Percentiles rank a stretch among this genome's conserved stretches.
Evolutionary conservation across 2,113 vertebrate species (phyloP).

Genomic region (Coptodon bakossiorum): DNA sequence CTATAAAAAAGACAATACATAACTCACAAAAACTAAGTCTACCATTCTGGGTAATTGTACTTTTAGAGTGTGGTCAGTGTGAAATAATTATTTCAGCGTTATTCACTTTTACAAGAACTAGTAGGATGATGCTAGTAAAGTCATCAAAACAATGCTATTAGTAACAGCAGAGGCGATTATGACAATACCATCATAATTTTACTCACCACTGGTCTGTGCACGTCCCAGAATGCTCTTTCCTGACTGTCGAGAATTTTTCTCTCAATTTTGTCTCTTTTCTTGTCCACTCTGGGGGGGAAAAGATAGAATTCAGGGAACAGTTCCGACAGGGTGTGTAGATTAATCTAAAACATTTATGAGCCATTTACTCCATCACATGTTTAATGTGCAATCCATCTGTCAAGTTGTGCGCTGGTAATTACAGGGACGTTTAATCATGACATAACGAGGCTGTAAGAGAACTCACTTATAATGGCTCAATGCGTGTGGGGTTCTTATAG

Average conservation of each 20-base stretch:
- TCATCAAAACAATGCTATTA: neutral
- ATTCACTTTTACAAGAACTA: neutral
- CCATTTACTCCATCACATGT: neutral
- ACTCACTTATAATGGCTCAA: neutral
- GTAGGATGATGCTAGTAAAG: neutral
- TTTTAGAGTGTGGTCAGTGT: neutral
- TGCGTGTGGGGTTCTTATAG: slow-evolving; percentile 4
- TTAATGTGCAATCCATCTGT: neutral
- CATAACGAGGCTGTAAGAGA: neutral
- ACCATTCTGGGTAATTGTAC: neutral
- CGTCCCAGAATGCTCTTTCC: slow-evolving; percentile 96
- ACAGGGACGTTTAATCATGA: neutral
- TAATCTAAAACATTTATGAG: neutral
- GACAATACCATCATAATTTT: neutral
- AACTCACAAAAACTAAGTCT: neutral
- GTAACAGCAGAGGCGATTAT: neutral
- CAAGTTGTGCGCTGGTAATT: neutral
- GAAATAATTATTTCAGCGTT: neutral
- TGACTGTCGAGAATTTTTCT: slow-evolving; percentile 98
- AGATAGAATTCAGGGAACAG: neutral
- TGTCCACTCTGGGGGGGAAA: slow-evolving; percentile 81
- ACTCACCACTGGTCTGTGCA: slow-evolving; percentile 96
- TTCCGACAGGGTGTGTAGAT: neutral
- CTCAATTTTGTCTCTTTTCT: slow-evolving; percentile 97
- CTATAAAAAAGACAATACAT: neutral